phyloP scores from a whole-genome alignment of 2,113 vertebrate species.

The Scopus umbretta region DNA sequence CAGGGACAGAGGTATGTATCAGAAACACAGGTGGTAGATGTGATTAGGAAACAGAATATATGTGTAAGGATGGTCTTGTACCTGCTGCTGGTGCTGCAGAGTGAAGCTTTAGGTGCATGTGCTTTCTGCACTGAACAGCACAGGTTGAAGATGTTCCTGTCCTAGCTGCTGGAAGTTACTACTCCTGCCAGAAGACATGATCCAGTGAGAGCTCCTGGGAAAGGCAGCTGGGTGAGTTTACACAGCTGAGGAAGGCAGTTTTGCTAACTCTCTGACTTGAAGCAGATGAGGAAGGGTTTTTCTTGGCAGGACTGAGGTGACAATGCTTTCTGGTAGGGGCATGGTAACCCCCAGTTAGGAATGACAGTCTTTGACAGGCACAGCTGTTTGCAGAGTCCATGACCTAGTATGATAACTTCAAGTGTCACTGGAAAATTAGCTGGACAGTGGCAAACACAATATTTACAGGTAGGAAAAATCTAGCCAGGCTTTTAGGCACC shows the following conservation, averaged over 20 bases:
- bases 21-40: background rate
- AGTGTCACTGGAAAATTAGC: background rate
- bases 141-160: background rate
- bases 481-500: background rate
- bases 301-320: conserved; percentile 3
- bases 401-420: conserved; percentile 1
- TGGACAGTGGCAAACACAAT: background rate
- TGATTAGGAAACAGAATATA: background rate
- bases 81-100: background rate
- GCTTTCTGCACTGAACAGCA: background rate
- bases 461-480: background rate
- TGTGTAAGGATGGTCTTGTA: background rate
- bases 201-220: background rate
- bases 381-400: conserved; percentile 14
- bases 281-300: conserved; percentile 16
- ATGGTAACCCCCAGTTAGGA: background rate
- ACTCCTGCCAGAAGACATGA: background rate
- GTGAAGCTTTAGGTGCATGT: background rate
- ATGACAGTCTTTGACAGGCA: conserved; percentile 26
- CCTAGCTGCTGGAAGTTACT: background rate
- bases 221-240: background rate
- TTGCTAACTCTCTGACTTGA: background rate
- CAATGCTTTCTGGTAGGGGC: background rate
- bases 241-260: background rate
- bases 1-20: background rate